Conservation (phyloP, 1,140 invertebrate species). For the Drosophila trapezifrons region DNA sequence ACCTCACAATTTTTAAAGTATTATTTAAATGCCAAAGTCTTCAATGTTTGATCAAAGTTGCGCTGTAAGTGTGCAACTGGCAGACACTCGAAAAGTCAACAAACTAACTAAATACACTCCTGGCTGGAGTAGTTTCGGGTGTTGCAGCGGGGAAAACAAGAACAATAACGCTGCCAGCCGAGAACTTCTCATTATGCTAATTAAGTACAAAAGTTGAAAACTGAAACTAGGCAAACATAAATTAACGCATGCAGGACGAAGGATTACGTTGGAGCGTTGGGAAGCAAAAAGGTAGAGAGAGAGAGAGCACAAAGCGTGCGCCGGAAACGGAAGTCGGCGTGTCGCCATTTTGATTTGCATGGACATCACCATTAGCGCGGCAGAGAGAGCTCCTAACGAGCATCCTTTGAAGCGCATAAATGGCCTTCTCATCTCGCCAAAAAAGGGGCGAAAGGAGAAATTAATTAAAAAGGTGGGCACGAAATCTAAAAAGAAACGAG, state of each 20-base stretch:
- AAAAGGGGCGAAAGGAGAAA: conserved; percentile 51
- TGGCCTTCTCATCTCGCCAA: conserved; percentile 31
- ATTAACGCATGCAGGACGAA: conserved; percentile 57
- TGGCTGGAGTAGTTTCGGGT: conserved; percentile 49
- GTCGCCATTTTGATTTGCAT: conserved; percentile 77
- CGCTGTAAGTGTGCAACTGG: conserved; percentile 47
- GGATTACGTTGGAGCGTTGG: conserved; percentile 11
- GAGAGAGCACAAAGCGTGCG: conserved; percentile 4
- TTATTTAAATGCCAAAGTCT: conserved; percentile 17
- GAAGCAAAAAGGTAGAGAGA: not conserved
- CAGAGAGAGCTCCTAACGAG: conserved; percentile 26
- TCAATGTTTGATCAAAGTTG: conserved; percentile 47
- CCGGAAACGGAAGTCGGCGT: conserved; percentile 68
- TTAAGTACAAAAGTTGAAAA: conserved; percentile 61
- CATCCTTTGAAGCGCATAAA: conserved; percentile 62
- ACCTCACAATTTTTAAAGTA: no score
- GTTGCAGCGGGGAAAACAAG: conserved; percentile 27
- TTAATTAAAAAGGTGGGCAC: conserved; percentile 76
- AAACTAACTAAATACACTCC: conserved; percentile 52
- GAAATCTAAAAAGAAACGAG: conserved; percentile 58
- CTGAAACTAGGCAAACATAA: conserved; percentile 63
- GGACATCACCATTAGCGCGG: conserved; percentile 42
- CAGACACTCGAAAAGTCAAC: conserved; percentile 56
- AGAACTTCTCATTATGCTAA: conserved; percentile 61
- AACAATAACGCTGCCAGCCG: conserved; percentile 32